Evolutionary conservation across 2,797 vertebrate species (phyloP), one percentile per base, ranked within the genome.

Genomic region (Gallinago solitaria): DNA sequence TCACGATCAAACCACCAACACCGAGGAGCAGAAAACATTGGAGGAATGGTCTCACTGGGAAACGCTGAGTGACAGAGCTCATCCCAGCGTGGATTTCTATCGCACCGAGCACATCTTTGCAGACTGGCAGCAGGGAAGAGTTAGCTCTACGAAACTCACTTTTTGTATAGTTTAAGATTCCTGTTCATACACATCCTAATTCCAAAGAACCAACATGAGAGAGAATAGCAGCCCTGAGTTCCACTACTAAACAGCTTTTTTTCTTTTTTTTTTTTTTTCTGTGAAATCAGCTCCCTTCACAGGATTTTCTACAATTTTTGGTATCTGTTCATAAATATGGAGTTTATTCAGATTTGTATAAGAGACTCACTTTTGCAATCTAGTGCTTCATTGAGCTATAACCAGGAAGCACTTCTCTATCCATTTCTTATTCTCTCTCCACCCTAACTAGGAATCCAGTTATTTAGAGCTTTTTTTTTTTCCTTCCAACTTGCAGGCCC

Each of bases 321-420:
- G 3, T 83, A 63, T 45, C 67, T 60, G n/a, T 75, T 92, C 64
- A 76, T 83, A 92, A 92, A 90, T 67, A 83, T 5, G 56, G 82
- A 75, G 67, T 75, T 78, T 79, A 79, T 89, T 92, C 61, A 65
- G 47, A 75, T 15, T 10, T 39, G 32, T 39, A 6, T 23, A 41
- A 69, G n/a, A 79, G 63, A 79, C 63, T 83, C 63, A 37, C 75
- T 89, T 85, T 50, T 80, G 68, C 90, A 92, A 87, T 92, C 83
- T 80, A 90, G 83, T 32, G 90, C 87, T 90, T 69, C 87, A 71
- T 2, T 87, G 74, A 92, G 83, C 87, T 67, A 71, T 32, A 85
- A 89, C 89, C 70, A 68, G 60, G 79, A 35, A 76, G 41, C 43
- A 9, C 47, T 78, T 69, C 63, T 32, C 71, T 30, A 30, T 10